Percentiles rank a stretch among this genome's conserved stretches.
Conservation (phyloP, 2,113 vertebrate genomes). For the Pollimyrus isidori region DNA sequence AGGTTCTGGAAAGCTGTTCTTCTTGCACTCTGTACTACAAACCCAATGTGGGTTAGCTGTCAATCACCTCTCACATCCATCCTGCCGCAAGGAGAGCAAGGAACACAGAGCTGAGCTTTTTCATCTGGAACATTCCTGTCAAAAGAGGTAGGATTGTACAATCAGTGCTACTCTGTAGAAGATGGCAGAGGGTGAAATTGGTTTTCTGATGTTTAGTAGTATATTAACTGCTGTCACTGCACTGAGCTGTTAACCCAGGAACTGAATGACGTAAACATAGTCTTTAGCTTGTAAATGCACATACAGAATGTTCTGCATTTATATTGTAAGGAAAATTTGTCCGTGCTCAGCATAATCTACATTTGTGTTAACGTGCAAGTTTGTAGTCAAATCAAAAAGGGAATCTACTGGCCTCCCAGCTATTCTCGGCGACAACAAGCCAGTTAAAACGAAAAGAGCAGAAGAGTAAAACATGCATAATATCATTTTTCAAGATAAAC, state of each 20-base stretch:
- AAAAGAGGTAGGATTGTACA: slow-evolving; percentile 16
- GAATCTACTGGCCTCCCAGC: background rate
- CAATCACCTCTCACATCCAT: slow-evolving; percentile 14
- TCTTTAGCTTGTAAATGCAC: background rate
- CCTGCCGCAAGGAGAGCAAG: background rate
- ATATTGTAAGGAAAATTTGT: background rate
- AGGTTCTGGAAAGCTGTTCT: background rate
- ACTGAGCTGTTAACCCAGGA: background rate
- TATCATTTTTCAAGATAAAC: background rate
- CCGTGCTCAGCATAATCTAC: background rate
- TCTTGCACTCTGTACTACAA: background rate
- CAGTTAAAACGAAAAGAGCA: background rate
- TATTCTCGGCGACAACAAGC: background rate
- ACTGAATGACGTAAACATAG: background rate
- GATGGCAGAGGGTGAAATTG: background rate
- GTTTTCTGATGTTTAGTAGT: background rate
- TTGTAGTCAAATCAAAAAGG: background rate
- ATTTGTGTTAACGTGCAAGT: background rate
- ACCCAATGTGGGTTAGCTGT: slow-evolving; percentile 5
- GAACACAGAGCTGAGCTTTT: background rate
- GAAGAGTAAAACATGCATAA: background rate
- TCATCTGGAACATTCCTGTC: slow-evolving; percentile 13
- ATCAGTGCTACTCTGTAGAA: background rate
- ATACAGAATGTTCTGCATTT: background rate
- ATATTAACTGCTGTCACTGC: background rate